phyloP scores from a whole-genome alignment of 2,113 vertebrate species.

The Propithecus coquereli region DNA sequence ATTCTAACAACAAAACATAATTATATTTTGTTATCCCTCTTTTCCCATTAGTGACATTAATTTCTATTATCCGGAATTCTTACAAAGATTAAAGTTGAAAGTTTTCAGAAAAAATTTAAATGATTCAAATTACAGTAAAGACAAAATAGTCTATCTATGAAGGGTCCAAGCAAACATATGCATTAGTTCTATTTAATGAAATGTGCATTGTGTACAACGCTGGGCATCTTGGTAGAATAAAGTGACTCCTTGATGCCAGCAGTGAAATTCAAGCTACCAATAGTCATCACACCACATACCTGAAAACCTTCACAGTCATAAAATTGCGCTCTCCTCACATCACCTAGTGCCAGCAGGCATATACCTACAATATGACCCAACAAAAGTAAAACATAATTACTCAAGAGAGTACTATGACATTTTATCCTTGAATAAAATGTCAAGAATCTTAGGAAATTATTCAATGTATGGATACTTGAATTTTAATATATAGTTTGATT shows the following conservation, averaged over 20 bases:
- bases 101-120: conserved; percentile 10
- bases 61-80: conserved; percentile 23
- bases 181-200: background rate
- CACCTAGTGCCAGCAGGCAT: background rate
- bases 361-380: background rate
- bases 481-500: background rate
- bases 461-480: background rate
- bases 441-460: background rate
- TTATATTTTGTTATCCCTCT: background rate
- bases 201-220: background rate
- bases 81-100: conserved; percentile 7
- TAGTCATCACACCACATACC: background rate
- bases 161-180: background rate
- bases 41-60: background rate
- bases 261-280: background rate
- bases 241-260: background rate
- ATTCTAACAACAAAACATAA: background rate
- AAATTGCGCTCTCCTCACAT: background rate
- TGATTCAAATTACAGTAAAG: background rate
- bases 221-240: background rate
- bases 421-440: background rate
- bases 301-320: background rate
- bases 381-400: background rate
- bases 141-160: background rate
- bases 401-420: background rate